Conservation (phyloP, 2,113 vertebrate species). For the Eidolon helvum region DNA sequence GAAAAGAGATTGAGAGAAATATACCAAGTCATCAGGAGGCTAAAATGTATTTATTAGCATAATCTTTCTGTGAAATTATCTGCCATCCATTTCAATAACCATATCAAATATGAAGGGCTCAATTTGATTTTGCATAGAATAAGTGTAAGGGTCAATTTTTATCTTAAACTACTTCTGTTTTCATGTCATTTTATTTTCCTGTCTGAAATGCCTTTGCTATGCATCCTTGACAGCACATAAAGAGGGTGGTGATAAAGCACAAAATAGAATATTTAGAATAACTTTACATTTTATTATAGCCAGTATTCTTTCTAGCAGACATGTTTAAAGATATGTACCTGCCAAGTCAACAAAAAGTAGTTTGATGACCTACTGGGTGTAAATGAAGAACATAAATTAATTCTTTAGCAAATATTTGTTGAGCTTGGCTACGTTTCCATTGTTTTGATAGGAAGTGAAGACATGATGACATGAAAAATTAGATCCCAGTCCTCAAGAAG, state of each 20-base stretch:
- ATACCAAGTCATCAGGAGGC: not conserved
- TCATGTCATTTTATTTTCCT: not conserved
- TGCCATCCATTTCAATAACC: not conserved
- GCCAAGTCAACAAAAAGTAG: not conserved
- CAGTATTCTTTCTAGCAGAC: not conserved
- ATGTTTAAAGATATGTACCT: not conserved
- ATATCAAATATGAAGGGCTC: not conserved
- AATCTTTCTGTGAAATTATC: not conserved
- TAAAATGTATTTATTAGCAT: not conserved
- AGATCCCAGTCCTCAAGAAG: not conserved
- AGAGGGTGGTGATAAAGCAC: not conserved
- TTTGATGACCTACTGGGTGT: not conserved
- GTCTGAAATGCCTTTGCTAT: not conserved
- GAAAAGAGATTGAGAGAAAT: conserved; percentile 2
- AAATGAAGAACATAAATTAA: not conserved
- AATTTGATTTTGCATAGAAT: not conserved
- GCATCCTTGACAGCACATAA: not conserved
- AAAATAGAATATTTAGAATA: not conserved
- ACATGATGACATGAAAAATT: not conserved
- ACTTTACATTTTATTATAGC: not conserved
- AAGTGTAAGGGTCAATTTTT: not conserved
- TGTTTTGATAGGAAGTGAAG: not conserved
- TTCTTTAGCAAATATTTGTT: not conserved
- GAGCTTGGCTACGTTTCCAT: not conserved
- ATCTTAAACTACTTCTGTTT: not conserved